Conservation (phyloP, 2,888 invertebrate species). For the Cancer borealis region DNA sequence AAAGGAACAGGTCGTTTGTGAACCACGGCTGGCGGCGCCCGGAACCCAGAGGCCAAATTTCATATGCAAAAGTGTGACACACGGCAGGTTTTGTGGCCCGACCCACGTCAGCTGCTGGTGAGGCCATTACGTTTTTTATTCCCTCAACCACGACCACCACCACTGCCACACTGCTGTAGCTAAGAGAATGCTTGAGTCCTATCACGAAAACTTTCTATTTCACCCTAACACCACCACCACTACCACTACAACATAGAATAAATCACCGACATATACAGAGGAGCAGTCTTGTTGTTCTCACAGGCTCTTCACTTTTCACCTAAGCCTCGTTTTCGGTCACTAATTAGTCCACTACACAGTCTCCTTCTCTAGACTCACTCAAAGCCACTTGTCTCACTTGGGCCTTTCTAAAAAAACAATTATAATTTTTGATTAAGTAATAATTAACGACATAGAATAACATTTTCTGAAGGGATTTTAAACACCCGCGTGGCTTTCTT, state of each 20-base stretch:
- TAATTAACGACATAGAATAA: neutral
- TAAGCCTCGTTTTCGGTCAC: neutral
- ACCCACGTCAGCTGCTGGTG: constrained; percentile 39
- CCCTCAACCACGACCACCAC: constrained; percentile 26
- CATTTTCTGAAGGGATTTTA: too few relatives aligned
- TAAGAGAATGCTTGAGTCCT: neutral
- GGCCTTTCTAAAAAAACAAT: neutral
- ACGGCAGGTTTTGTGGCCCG: constrained; percentile 44
- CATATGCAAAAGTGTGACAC: constrained; percentile 49
- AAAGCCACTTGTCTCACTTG: neutral
- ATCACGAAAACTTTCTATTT: neutral
- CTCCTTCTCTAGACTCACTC: neutral
- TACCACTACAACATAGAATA: neutral
- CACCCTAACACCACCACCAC: neutral
- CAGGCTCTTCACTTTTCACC: neutral
- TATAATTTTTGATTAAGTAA: neutral
- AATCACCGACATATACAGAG: neutral
- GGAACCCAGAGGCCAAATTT: constrained; percentile 36
- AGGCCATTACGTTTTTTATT: constrained; percentile 48
- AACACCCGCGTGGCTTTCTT: too few relatives aligned
- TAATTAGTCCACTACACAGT: too few relatives aligned
- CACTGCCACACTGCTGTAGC: neutral
- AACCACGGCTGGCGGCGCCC: neutral
- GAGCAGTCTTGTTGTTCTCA: neutral
- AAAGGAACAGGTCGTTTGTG: neutral